A percentile compares a stretch with the other conserved stretches of the same genome.
These are phyloP conservation scores for Hirudinaria manillensis DNA, from an alignment of 2,888 invertebrate species.

Conservation along the genomic window DNA sequence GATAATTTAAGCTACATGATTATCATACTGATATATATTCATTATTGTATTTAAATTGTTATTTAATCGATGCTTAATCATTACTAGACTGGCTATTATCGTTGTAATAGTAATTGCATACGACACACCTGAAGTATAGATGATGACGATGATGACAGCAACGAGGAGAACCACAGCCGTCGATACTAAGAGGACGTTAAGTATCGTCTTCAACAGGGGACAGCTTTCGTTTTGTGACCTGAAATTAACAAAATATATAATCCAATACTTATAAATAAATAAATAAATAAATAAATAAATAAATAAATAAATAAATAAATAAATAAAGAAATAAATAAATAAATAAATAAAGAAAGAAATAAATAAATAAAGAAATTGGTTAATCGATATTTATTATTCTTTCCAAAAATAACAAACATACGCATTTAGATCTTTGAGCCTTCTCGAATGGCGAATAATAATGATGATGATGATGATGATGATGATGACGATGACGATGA, in stretches of 20 bases:
- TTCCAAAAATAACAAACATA: too few species aligned
- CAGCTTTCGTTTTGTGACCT: conserved; percentile 29
- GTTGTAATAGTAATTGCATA: too few species aligned
- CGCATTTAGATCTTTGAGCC: too few species aligned
- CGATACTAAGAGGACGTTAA: conserved; percentile 29
- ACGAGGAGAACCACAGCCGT: conserved; percentile 31
- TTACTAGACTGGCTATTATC: too few species aligned
- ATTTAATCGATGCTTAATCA: too few species aligned
- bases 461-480: conserved; percentile 4
- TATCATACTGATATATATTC: too few species aligned
- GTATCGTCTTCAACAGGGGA: conserved; percentile 28
- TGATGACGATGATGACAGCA: conserved; percentile 34
- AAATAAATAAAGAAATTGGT: not conserved
- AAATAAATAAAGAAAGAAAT: not conserved
- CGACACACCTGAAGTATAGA: conserved; percentile 27
- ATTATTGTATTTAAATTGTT: too few species aligned
- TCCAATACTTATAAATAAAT: not conserved
- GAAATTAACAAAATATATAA: too few species aligned
- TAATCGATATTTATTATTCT: not conserved
- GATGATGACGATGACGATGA: not conserved
- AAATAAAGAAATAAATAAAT: not conserved
- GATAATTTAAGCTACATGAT: too few species aligned
- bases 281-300: not conserved
- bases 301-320: not conserved
- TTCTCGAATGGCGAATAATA: too few species aligned